Evolutionary conservation across 2,113 vertebrate species (phyloP).

Genomic region (Columbina picui): DNA sequence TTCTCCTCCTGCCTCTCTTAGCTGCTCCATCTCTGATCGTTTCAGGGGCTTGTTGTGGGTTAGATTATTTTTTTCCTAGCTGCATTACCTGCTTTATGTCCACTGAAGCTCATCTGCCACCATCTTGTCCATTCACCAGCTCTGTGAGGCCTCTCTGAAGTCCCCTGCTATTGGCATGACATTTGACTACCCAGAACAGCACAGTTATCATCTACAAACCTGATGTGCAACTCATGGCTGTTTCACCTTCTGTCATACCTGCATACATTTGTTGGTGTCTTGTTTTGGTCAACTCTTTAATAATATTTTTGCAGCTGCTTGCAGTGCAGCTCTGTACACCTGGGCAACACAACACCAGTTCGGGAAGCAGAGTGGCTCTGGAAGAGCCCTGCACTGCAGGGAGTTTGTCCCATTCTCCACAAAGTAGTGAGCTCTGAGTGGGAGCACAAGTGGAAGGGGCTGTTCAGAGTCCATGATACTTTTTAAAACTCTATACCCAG

Average conservation of each 20-base stretch:
- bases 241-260: neutral
- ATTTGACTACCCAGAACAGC: neutral
- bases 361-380: neutral
- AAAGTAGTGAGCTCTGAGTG: neutral
- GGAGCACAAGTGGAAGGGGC: neutral
- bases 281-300: neutral
- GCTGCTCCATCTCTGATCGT: neutral
- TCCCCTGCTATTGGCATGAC: neutral
- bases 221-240: neutral
- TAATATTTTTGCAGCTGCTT: neutral
- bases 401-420: neutral
- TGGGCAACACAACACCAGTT: neutral
- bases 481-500: neutral
- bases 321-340: accelerated
- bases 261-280: neutral
- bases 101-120: neutral
- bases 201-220: neutral
- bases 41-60: neutral
- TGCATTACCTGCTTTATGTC: neutral
- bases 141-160: neutral
- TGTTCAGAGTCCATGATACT: neutral
- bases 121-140: neutral
- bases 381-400: neutral
- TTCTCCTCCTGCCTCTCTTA: neutral
- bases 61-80: neutral